These are phyloP conservation scores for Eulemur macaco DNA, from an alignment of 2,113 vertebrate species.

Conservation along the genomic window DNA sequence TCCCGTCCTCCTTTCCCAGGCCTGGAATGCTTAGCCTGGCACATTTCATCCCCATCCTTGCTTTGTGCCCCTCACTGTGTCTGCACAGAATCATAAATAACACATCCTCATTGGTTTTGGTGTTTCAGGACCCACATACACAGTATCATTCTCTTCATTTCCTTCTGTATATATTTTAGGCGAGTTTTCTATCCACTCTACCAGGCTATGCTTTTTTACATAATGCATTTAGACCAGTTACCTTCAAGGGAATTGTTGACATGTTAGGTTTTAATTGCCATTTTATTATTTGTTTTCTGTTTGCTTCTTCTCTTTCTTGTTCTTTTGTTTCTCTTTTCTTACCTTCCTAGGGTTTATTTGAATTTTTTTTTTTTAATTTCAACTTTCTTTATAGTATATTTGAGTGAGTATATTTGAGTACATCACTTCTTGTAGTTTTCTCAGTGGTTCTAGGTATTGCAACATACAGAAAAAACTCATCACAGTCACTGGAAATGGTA, in stretches of 20 bases:
- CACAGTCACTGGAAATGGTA: accelerated
- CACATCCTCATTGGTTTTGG: background rate
- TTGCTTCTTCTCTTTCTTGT: background rate
- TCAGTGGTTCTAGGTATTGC: background rate
- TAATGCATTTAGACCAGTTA: background rate
- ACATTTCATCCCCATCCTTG: accelerated
- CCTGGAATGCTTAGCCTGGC: accelerated
- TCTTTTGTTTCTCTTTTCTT: background rate
- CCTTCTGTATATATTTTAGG: background rate
- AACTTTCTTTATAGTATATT: background rate
- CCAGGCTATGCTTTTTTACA: background rate
- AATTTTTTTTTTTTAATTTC: background rate
- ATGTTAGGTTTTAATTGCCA: background rate
- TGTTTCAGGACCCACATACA: too few species aligned
- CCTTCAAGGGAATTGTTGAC: background rate
- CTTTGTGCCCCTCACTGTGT: accelerated
- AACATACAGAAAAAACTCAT: too few species aligned
- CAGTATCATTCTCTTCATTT: background rate
- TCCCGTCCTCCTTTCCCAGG: accelerated
- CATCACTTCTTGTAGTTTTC: background rate
- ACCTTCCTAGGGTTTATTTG: background rate
- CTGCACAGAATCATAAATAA: too few species aligned
- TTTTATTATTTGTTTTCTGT: background rate
- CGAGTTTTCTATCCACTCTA: background rate
- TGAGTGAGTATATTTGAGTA: background rate